A percentile compares a stretch with the other conserved stretches of the same genome.
Evolutionary conservation across 2,888 invertebrate genomes (phyloP).

Genomic region (Bugulina stolonifera): DNA sequence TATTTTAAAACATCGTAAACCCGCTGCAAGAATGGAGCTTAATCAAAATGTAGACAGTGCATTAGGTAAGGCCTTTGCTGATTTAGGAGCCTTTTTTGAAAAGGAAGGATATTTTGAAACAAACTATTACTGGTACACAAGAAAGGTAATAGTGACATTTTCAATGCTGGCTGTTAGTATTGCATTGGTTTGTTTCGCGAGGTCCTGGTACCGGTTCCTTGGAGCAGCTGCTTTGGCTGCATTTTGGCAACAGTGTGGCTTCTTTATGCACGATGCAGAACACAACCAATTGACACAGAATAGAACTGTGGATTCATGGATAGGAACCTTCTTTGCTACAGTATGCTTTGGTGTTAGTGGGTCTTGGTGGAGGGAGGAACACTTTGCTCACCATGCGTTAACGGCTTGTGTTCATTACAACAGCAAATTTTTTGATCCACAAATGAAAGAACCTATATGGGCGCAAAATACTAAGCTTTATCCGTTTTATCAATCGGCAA

Average conservation of each 20-base stretch:
- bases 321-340: slow-evolving; percentile 29
- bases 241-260: slow-evolving; percentile 31
- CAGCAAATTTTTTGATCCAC: slow-evolving; percentile 28
- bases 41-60: slow-evolving; percentile 25
- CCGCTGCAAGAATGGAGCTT: slow-evolving; percentile 21
- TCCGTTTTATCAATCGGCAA: slow-evolving; percentile 21
- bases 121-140: slow-evolving; percentile 27
- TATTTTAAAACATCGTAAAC: slow-evolving; percentile 28
- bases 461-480: slow-evolving; percentile 29
- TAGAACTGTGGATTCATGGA: slow-evolving; percentile 25
- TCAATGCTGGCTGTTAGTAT: slow-evolving; percentile 13
- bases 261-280: slow-evolving; percentile 31
- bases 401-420: slow-evolving; percentile 27
- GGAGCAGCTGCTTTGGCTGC: slow-evolving; percentile 27
- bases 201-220: slow-evolving; percentile 20
- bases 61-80: slow-evolving; percentile 24
- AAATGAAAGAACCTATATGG: slow-evolving; percentile 29
- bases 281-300: slow-evolving; percentile 28
- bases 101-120: slow-evolving; percentile 28
- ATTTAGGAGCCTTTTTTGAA: slow-evolving; percentile 27
- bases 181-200: neutral
- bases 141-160: slow-evolving; percentile 27
- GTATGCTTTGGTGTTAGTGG: slow-evolving; percentile 28
- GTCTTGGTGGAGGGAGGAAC: slow-evolving; percentile 29
- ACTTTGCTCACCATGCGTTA: slow-evolving; percentile 28